A percentile compares a stretch with the other conserved stretches of the same genome.
Conservation (phyloP, 2,888 invertebrate genomes). For the Idaea dimidiata region DNA sequence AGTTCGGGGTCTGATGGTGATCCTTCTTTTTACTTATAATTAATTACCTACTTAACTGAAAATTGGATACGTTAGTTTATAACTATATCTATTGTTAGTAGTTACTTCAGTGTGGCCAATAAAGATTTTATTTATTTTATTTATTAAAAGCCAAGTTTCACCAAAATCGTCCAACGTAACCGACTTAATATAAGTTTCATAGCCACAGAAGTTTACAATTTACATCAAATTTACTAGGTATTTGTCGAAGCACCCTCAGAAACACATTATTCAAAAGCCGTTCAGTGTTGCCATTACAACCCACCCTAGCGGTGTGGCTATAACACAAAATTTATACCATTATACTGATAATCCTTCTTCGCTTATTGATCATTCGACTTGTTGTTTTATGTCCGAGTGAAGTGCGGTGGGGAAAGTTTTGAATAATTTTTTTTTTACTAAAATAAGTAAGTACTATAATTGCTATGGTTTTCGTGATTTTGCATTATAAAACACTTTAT, state of each 20-base stretch:
- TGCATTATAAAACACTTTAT: no score
- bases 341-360: neutral
- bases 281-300: neutral
- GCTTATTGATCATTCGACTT: neutral
- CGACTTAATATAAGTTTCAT: neutral
- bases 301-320: neutral
- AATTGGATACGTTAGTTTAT: no score
- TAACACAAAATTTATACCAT: neutral
- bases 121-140: no score
- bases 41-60: no score
- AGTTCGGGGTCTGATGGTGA: no score
- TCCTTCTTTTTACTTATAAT: no score
- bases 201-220: neutral
- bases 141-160: neutral
- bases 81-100: no score
- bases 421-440: neutral
- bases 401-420: neutral
- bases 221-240: neutral
- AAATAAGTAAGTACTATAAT: no score
- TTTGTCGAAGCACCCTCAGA: neutral
- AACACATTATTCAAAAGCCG: conserved; percentile 1
- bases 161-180: neutral
- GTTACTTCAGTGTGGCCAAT: no score
- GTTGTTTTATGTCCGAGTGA: neutral
- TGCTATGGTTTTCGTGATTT: no score